Evolutionary conservation across 2,888 invertebrate species (phyloP), one percentile per base, ranked within the genome.

Genomic region (Cheilosia variabilis): DNA sequence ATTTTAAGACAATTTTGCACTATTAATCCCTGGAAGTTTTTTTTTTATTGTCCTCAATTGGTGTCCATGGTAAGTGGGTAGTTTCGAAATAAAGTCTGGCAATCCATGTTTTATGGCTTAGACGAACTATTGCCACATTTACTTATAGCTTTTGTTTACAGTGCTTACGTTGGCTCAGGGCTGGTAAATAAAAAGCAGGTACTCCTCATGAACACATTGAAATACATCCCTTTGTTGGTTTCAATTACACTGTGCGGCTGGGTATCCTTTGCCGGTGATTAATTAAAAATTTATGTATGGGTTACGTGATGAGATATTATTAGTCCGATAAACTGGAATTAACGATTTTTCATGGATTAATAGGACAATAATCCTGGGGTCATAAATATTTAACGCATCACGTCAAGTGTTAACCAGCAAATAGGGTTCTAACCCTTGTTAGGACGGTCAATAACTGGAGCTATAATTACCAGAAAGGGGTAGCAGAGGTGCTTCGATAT

Each of bases 291-390:
- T n/a, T 55, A 45, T 73, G 53, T 24, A 63, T 34, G 55, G 43
- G 19, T 24, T 22, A 53, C 55, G 43, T 55, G 43, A 53, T 53
- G 62, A 22, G 13, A 43, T 53, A 34, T 63, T 41, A 62, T 73
- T 73, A 53, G 62, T 45, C 60, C 43, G 62, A 55, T 45, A 63
- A 73, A 73, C 63, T 45, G 45, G 24, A 73, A 73, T 73, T 73
- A 73, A 63, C 31, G 73, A 63, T 73, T 63, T 73, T 63, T 37
- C 45, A 55, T 63, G 24, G 62, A 45, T 73, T 55, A 17, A 63
- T 63, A 31, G 73, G 45, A 63, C 73, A 63, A 55, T 73, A 55
- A 55, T 73, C 45, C 55, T 34, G 34, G 5, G 17, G 9, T 53
- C 27, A 22, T 73, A 53, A 73, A 73, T 73, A 31, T 34, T 63